Percentiles rank a stretch among this genome's conserved stretches.
phyloP scores from a whole-genome alignment of 30 jellyfish, hydroid and myxozoan genomes.

The Sanderia malayensis region DNA sequence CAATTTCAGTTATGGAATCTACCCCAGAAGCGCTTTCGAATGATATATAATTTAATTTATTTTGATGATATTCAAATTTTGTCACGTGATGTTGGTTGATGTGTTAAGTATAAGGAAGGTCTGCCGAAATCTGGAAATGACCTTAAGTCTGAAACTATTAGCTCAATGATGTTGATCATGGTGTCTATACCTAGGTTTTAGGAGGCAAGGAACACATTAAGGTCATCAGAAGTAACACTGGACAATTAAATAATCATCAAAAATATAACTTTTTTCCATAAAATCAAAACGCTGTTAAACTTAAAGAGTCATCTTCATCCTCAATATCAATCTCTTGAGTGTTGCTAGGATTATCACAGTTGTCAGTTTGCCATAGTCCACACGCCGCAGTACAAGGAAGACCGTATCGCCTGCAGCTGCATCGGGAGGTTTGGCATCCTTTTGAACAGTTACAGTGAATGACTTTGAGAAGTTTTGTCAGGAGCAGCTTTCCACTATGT shows the following conservation, averaged over 20 bases:
- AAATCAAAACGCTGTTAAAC: not conserved
- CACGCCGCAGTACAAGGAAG: constrained; percentile 1
- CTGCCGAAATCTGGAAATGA: not conserved
- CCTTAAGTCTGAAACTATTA: not conserved
- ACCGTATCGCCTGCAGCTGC: constrained; percentile 2
- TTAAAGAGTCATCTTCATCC: not conserved
- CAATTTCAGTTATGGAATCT: not conserved
- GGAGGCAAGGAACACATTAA: constrained; percentile 1
- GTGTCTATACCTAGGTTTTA: not conserved
- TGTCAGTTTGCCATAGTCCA: not conserved
- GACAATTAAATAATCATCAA: not conserved
- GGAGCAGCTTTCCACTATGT: constrained; percentile 1
- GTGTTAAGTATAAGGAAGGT: too few relatives aligned
- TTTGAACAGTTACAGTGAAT: not conserved
- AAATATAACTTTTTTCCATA: not conserved
- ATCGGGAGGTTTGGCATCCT: constrained; percentile 3
- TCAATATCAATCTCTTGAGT: not conserved
- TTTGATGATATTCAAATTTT: not conserved
- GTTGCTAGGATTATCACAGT: not conserved
- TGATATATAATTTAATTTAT: not conserved
- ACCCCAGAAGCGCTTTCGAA: not conserved
- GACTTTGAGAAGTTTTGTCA: not conserved
- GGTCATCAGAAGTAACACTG: not conserved
- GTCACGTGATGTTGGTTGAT: not conserved
- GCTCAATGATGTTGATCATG: not conserved